Conservation (phyloP, 2,888 invertebrate genomes). For the Rhyacophila evoluta region DNA sequence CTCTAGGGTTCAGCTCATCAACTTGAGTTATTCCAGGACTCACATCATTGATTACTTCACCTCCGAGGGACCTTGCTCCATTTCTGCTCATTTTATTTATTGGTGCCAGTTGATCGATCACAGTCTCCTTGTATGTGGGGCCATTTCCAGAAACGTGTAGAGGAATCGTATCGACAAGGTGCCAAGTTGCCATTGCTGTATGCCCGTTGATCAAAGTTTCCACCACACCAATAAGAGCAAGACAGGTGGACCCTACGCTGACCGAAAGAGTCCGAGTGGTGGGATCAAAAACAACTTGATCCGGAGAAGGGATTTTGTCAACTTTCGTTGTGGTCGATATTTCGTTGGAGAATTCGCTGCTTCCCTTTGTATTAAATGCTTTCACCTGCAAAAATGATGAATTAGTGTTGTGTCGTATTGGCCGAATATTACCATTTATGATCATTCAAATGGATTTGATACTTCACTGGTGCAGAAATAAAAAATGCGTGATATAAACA, state of each 20-base stretch:
- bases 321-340: conserved; percentile 85
- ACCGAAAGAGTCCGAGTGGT: conserved; percentile 81
- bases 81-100: conserved; percentile 61
- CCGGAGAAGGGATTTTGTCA: conserved; percentile 83
- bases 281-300: conserved; percentile 86
- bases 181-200: conserved; percentile 72
- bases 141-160: conserved; percentile 79
- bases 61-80: conserved; percentile 67
- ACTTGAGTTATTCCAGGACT: conserved; percentile 70
- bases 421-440: conserved; percentile 26
- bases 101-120: conserved; percentile 73
- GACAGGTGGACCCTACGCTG: conserved; percentile 82
- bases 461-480: conserved; percentile 53
- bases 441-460: conserved; percentile 19
- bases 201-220: conserved; percentile 76
- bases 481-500: conserved; percentile 56
- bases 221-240: conserved; percentile 81
- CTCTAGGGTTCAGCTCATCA: conserved; percentile 75
- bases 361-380: conserved; percentile 88
- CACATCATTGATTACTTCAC: conserved; percentile 64
- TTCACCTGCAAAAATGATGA: conserved; percentile 72
- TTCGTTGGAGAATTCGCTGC: conserved; percentile 89
- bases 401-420: background rate
- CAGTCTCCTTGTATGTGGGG: conserved; percentile 78
- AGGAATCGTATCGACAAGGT: conserved; percentile 79